Evolutionary conservation across 2,797 vertebrate genomes (phyloP).

Genomic region (Gymnocypris eckloni): DNA sequence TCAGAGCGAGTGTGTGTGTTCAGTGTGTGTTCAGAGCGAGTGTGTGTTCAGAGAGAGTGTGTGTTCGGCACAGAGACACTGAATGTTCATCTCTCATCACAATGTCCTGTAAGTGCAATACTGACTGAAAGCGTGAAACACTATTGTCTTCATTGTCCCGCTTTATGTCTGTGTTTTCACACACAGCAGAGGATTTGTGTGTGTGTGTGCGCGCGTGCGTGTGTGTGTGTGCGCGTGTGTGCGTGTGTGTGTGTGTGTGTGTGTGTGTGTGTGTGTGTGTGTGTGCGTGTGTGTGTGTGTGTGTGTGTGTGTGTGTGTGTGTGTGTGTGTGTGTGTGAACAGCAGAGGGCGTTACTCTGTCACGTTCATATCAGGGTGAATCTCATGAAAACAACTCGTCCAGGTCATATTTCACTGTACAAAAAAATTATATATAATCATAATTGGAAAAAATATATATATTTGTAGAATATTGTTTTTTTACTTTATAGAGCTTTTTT

Average conservation of each 20-base stretch:
- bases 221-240: background rate
- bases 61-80: background rate
- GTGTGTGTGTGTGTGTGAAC: background rate
- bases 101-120: conserved; percentile 42
- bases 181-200: background rate
- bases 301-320: background rate
- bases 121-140: background rate
- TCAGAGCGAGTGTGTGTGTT: too few species aligned
- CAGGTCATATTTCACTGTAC: background rate
- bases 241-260: too few species aligned
- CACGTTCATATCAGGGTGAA: background rate
- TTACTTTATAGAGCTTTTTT: background rate
- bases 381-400: background rate
- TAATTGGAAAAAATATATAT: too few species aligned
- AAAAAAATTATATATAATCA: too few species aligned
- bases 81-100: conserved; percentile 24
- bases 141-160: background rate
- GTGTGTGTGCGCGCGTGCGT: background rate
- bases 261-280: background rate
- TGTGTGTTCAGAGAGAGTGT: conserved; percentile 5
- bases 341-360: background rate
- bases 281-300: background rate
- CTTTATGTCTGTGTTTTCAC: background rate
- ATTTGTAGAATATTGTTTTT: background rate
- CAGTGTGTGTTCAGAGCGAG: background rate